Conservation (phyloP, 2,888 invertebrate species). For the Julus scandinavius region DNA sequence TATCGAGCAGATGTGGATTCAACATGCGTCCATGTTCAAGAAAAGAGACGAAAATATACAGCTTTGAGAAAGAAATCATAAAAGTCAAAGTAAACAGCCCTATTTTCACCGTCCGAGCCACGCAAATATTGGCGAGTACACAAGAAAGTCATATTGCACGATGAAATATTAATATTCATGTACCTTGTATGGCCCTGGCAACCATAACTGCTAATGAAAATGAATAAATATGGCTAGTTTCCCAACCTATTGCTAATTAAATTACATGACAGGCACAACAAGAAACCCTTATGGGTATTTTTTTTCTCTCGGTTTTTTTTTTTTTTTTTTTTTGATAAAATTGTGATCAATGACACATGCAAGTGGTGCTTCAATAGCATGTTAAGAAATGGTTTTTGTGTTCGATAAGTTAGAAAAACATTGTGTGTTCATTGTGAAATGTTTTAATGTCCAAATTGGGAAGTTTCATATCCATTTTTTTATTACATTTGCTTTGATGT, state of each 20-base stretch:
- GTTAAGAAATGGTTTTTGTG: no score
- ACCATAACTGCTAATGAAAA: background rate
- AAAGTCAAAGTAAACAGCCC: slow-evolving; percentile 13
- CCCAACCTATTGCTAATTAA: background rate
- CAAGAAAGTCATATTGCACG: background rate
- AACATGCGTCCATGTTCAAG: background rate
- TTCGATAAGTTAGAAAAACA: no score
- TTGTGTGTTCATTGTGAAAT: no score
- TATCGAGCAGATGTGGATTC: background rate
- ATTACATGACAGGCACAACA: background rate
- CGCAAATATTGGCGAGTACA: background rate
- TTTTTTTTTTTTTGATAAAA: no score
- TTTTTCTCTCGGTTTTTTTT: no score
- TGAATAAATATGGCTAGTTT: background rate
- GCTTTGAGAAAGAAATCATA: background rate
- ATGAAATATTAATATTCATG: background rate
- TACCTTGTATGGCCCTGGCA: background rate
- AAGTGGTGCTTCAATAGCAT: no score
- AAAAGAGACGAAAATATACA: background rate
- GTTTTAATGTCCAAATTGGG: no score
- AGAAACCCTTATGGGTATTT: background rate
- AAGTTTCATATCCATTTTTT: no score
- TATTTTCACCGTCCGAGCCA: background rate
- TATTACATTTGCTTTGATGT: no score
- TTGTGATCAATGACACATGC: no score